These are phyloP conservation scores for Leptura quadrifasciata DNA, from an alignment of 2,888 invertebrate genomes.

Conservation along the genomic window DNA sequence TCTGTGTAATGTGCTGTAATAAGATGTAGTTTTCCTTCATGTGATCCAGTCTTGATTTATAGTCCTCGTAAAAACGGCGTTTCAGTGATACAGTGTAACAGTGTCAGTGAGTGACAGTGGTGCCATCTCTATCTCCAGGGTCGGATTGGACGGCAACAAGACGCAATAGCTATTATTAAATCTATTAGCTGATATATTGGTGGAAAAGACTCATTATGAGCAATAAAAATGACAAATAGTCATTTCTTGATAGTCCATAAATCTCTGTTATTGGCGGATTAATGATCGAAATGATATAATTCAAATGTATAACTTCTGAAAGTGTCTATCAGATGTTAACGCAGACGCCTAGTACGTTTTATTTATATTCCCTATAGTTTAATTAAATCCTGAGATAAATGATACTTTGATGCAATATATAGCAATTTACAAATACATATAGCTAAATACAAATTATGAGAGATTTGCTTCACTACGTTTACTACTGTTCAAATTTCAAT, in stretches of 20 bases:
- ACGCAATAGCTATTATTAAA: conserved; percentile 1
- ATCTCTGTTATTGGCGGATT: background rate
- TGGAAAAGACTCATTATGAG: background rate
- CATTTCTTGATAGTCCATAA: background rate
- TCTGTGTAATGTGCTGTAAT: conserved; percentile 36
- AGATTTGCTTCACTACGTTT: too few species aligned
- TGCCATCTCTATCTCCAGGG: conserved; percentile 28
- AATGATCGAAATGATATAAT: background rate
- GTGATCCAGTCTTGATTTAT: conserved; percentile 44
- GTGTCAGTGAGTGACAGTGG: conserved; percentile 44
- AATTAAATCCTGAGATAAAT: too few species aligned
- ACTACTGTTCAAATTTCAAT: too few species aligned
- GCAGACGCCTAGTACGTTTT: background rate
- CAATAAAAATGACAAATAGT: background rate
- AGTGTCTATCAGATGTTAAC: background rate
- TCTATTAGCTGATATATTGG: conserved; percentile 7
- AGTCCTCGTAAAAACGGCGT: conserved; percentile 34
- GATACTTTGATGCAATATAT: too few species aligned
- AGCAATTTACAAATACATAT: too few species aligned
- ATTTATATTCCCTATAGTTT: background rate
- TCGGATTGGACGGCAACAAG: background rate
- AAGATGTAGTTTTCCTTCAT: conserved; percentile 38
- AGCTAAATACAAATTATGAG: too few species aligned
- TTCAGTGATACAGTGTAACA: conserved; percentile 30
- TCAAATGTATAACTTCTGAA: background rate